These are phyloP conservation scores for Latrodectus geometricus DNA, from an alignment of 1,140 invertebrate species.

Conservation along the genomic window DNA sequence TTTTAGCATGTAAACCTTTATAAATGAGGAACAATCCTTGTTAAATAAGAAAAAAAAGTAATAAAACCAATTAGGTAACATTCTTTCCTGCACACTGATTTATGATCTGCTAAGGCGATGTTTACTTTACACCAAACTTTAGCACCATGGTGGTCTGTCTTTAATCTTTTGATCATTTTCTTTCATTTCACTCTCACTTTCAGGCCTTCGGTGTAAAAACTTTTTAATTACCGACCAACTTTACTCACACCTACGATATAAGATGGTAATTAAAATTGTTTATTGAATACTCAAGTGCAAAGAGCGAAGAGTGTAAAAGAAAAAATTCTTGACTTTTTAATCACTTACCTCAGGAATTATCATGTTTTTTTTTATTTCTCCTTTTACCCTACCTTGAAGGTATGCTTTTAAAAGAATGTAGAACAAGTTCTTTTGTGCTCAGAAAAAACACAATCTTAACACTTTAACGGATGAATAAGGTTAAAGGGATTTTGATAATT, in stretches of 20 bases:
- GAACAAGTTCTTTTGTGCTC: background rate
- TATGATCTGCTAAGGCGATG: slow-evolving; percentile 27
- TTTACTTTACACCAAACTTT: background rate
- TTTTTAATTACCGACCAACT: slow-evolving; percentile 23
- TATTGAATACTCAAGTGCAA: slow-evolving; percentile 1
- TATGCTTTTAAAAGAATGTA: background rate
- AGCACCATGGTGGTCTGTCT: background rate
- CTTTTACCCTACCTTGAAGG: background rate
- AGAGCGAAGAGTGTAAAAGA: background rate
- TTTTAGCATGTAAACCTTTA: background rate
- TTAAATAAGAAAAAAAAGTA: background rate
- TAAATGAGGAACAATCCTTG: background rate
- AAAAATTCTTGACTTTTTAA: slow-evolving; percentile 2
- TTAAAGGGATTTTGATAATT: slow-evolving; percentile 8
- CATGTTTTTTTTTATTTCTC: background rate
- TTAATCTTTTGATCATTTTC: slow-evolving; percentile 10
- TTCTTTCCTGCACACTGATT: slow-evolving; percentile 4
- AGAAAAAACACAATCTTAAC: background rate
- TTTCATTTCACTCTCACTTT: background rate
- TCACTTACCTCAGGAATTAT: slow-evolving; percentile 3
- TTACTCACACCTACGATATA: slow-evolving; percentile 13
- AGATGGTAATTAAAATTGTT: slow-evolving; percentile 34
- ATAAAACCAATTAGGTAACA: slow-evolving; percentile 7
- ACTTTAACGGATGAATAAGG: slow-evolving; percentile 16
- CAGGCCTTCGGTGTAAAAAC: background rate